Base-by-base conservation (phyloP, 2,113 vertebrate genomes). In the Sceloporus tristichus region DNA sequence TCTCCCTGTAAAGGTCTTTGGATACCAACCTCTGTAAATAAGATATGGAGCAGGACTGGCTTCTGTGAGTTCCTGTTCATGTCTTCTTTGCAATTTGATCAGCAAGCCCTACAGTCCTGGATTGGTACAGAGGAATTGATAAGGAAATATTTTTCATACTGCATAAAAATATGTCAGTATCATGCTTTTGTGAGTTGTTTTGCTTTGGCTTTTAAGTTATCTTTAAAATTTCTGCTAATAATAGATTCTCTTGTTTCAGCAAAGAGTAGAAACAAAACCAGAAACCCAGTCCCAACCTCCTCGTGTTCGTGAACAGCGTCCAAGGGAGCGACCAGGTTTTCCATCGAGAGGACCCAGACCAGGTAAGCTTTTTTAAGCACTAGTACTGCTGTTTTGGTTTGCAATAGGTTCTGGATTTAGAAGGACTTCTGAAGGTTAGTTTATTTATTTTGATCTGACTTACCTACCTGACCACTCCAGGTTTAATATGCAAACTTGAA, bases 261-360 rank as follows among this genome's bases (percentile, higher is more conserved):
- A 97, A 86, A 97, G 98, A 97, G 96, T 96, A 87, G 98, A 99
- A 94, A 90, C 95, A 90, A 99, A 99, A 94, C 97, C 96, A 2
- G 98, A 99, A 96, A 95, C 96, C 78, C 98, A 98, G 78, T 95
- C 97, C 10, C 95, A 97, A 1, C 96, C 98, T 85, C 97, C 97
- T 74, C 97, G 98, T 14, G 95, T 97, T 27, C 97, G 98, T 94
- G 98, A 99, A 87, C 99, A 99, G 53, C 98, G 98, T 74, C 97
- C 98, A 42, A 96, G 99, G 7, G 98, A 99, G 85, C 96, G 98
- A 94, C 98, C 98, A 0, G 92, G 97, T 56, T 98, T 99, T 90
- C 96, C 97, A 27, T 96, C 96, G 0, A 97, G 98, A 87, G 98
- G 98, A 81, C 97, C 98, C 88, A 97, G 98, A 86, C 96, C 98